Evolutionary conservation across 2,888 invertebrate species (phyloP).

Genomic region (Xylota segnis): DNA sequence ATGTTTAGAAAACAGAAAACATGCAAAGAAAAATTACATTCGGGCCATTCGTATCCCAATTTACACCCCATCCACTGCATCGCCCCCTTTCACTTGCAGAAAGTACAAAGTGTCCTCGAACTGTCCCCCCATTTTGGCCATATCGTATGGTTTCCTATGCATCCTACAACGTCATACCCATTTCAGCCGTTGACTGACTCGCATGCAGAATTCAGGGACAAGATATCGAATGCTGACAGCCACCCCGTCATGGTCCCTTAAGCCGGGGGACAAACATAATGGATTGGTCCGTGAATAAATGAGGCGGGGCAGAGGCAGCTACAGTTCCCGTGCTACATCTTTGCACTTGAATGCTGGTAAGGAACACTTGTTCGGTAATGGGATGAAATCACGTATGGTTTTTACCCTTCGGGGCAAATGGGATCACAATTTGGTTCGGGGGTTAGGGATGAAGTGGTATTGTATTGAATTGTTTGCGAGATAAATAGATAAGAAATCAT

Average conservation of each 20-base stretch:
- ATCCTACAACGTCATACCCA: conserved; percentile 18
- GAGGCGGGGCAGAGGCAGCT: conserved; percentile 57
- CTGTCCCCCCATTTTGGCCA: conserved; percentile 26
- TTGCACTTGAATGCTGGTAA: conserved; percentile 36
- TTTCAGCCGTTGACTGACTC: conserved; percentile 68
- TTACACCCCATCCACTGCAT: conserved; percentile 49
- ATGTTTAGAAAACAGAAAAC: conserved; percentile 33
- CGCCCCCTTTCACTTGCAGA: neutral
- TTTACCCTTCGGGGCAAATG: conserved; percentile 40
- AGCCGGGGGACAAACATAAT: conserved; percentile 67
- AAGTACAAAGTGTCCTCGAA: conserved; percentile 41
- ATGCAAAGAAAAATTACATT: conserved; percentile 51
- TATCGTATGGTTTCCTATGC: conserved; percentile 3
- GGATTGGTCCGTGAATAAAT: conserved; percentile 71
- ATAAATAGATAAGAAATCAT: conserved; percentile 35
- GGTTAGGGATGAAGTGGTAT: conserved; percentile 8
- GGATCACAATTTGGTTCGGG: conserved; percentile 26
- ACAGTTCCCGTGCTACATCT: conserved; percentile 36
- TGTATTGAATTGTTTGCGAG: conserved; percentile 44
- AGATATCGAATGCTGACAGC: conserved; percentile 59
- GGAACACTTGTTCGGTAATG: conserved; percentile 63
- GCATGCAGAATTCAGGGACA: conserved; percentile 64
- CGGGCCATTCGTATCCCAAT: conserved; percentile 67
- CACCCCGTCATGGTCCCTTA: conserved; percentile 59
- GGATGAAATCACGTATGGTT: conserved; percentile 71